Conservation (phyloP, 1,140 invertebrate species). For the Euwallacea similis region DNA sequence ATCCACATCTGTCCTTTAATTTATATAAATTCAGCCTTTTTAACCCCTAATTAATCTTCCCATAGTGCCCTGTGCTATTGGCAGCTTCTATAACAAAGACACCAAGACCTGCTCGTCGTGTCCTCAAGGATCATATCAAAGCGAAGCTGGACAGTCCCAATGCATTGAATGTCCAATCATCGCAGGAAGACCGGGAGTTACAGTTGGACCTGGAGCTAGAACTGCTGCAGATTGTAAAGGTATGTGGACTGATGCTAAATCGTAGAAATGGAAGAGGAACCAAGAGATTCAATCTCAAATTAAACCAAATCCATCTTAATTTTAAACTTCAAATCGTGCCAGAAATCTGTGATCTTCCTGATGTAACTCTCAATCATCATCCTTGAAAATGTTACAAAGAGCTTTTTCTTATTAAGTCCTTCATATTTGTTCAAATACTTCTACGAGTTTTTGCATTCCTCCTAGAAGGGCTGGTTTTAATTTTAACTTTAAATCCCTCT, state of each 20-base stretch:
- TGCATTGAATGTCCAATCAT: conserved; percentile 88
- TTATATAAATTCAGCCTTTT: too few relatives aligned
- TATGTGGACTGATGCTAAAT: conserved; percentile 45
- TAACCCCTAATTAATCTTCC: conserved; percentile 1
- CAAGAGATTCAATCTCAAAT: too few relatives aligned
- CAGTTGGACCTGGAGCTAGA: conserved; percentile 80
- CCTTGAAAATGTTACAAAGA: too few relatives aligned
- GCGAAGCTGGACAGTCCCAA: conserved; percentile 85
- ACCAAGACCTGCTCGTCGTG: conserved; percentile 81
- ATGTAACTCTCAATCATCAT: too few relatives aligned
- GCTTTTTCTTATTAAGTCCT: too few relatives aligned
- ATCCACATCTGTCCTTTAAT: too few relatives aligned
- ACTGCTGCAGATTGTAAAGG: conserved; percentile 88
- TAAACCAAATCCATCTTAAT: too few relatives aligned
- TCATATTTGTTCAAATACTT: too few relatives aligned
- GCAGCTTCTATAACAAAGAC: conserved; percentile 80
- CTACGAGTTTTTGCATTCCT: too few relatives aligned
- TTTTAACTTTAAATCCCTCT: not conserved
- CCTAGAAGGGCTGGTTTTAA: not conserved
- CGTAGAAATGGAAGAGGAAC: too few relatives aligned
- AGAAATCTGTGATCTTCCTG: too few relatives aligned
- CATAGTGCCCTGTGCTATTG: conserved; percentile 91
- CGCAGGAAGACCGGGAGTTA: conserved; percentile 83
- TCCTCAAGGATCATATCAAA: conserved; percentile 89
- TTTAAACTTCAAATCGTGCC: too few relatives aligned